phyloP scores from a whole-genome alignment of 2,888 invertebrate species.

The Lepidocyrtinus sp. region DNA sequence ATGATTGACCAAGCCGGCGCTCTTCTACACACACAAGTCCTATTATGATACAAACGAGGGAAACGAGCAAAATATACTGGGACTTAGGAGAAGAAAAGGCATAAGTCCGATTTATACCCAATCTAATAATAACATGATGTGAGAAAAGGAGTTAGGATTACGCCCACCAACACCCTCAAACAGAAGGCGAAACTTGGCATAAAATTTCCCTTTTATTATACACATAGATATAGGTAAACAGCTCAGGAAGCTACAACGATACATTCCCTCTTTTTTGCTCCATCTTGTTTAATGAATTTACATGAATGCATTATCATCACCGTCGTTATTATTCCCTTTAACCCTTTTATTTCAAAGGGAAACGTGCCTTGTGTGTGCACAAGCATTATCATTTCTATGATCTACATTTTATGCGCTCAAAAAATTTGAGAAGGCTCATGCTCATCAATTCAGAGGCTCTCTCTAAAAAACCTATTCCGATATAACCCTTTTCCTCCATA shows the following conservation, averaged over 20 bases:
- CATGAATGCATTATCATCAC: conserved; percentile 18
- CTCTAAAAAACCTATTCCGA: too few relatives aligned
- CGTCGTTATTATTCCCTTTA: conserved; percentile 12
- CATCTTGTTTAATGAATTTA: conserved; percentile 13
- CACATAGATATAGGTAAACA: conserved; percentile 8
- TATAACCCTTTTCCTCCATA: too few relatives aligned
- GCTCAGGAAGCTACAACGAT: neutral
- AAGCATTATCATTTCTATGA: conserved; percentile 48
- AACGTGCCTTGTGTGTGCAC: conserved; percentile 12
- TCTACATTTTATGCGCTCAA: conserved; percentile 21
- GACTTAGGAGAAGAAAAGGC: conserved; percentile 48
- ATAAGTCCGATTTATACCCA: conserved; percentile 67
- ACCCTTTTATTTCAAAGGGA: conserved; percentile 12
- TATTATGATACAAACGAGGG: too few relatives aligned
- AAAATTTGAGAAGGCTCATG: neutral
- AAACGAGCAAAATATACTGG: neutral
- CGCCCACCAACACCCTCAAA: conserved; percentile 69
- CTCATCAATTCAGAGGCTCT: too few relatives aligned
- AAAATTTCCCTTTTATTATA: conserved; percentile 6
- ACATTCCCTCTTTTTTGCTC: conserved; percentile 3
- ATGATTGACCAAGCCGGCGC: too few relatives aligned
- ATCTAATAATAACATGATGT: conserved; percentile 69
- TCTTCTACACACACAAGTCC: too few relatives aligned
- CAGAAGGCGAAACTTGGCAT: conserved; percentile 39
- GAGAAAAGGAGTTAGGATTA: conserved; percentile 68